These are phyloP conservation scores for Dascillus cervinus DNA, from an alignment of 2,888 invertebrate species.

Conservation along the genomic window DNA sequence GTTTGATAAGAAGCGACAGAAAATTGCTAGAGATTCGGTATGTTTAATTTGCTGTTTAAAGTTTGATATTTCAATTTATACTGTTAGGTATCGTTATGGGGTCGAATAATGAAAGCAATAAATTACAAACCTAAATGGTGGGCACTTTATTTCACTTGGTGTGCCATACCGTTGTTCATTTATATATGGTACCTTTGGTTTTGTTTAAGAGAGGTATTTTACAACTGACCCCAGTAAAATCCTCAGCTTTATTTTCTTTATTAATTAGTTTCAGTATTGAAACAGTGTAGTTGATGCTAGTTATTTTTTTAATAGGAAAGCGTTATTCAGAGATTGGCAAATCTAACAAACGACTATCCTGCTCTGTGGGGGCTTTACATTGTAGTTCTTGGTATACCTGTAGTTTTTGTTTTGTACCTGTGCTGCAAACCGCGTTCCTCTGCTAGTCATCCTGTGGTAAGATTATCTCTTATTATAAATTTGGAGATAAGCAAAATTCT, in stretches of 20 bases:
- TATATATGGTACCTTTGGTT: slow-evolving; percentile 64
- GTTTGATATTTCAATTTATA: slow-evolving; percentile 6
- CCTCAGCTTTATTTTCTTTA: neutral
- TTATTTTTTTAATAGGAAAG: slow-evolving; percentile 57
- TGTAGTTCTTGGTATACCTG: slow-evolving; percentile 66
- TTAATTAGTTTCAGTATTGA: neutral
- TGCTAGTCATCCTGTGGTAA: slow-evolving; percentile 22
- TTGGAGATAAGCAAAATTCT: too few species aligned
- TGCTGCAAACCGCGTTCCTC: slow-evolving; percentile 57
- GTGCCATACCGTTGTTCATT: slow-evolving; percentile 59
- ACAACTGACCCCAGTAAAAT: slow-evolving; percentile 2
- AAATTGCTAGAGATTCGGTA: slow-evolving; percentile 73
- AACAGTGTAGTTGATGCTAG: slow-evolving; percentile 5
- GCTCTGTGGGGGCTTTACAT: slow-evolving; percentile 87
- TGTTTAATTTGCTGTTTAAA: slow-evolving; percentile 37
- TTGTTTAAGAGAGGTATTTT: slow-evolving; percentile 59
- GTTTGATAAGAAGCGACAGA: slow-evolving; percentile 75
- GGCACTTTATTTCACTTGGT: slow-evolving; percentile 72
- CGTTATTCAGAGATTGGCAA: slow-evolving; percentile 64
- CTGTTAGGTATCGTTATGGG: slow-evolving; percentile 57
- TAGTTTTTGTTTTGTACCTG: slow-evolving; percentile 72
- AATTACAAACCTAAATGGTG: slow-evolving; percentile 76
- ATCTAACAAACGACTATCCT: slow-evolving; percentile 76
- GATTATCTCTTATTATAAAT: too few species aligned
- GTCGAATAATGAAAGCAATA: slow-evolving; percentile 62